A percentile compares a stretch with the other conserved stretches of the same genome.
Evolutionary conservation across 2,113 vertebrate genomes (phyloP).

Genomic region (Protobothrops mucrosquamatus): DNA sequence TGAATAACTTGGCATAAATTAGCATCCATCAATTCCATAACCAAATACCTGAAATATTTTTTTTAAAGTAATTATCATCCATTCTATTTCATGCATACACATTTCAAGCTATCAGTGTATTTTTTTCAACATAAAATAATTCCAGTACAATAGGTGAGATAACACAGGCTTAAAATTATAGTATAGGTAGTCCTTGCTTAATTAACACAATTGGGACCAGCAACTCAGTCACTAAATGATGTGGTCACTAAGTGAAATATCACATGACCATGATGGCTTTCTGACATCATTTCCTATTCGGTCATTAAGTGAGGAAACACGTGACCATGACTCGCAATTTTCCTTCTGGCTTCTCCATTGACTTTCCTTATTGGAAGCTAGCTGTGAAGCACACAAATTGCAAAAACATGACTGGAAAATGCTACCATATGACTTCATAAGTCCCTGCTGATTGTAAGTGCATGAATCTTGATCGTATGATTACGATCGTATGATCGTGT

Average conservation of each 20-base stretch:
- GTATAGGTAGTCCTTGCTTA: not conserved
- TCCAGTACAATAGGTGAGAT: not conserved
- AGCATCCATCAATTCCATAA: slow-evolving; percentile 98
- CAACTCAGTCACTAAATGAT: not conserved
- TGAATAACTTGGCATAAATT: slow-evolving; percentile 98
- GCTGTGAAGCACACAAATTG: not conserved
- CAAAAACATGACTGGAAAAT: not conserved
- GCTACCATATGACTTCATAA: not conserved
- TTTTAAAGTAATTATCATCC: slow-evolving; percentile 1
- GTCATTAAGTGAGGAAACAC: not conserved
- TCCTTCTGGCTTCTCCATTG: not conserved
- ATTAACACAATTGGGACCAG: not conserved
- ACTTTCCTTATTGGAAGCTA: not conserved
- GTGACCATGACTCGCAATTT: not conserved
- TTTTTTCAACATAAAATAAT: not conserved
- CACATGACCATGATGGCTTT: not conserved
- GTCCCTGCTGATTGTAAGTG: not conserved
- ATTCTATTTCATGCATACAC: not conserved
- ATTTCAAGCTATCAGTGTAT: not conserved
- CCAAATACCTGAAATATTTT: slow-evolving; percentile 78
- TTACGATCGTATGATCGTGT: not conserved
- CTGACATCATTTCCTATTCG: not conserved
- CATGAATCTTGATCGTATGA: not conserved
- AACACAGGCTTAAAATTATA: not conserved
- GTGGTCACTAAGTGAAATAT: not conserved